These are phyloP conservation scores for Pteruthius melanotis DNA, from an alignment of 2,113 vertebrate genomes.

Conservation along the genomic window DNA sequence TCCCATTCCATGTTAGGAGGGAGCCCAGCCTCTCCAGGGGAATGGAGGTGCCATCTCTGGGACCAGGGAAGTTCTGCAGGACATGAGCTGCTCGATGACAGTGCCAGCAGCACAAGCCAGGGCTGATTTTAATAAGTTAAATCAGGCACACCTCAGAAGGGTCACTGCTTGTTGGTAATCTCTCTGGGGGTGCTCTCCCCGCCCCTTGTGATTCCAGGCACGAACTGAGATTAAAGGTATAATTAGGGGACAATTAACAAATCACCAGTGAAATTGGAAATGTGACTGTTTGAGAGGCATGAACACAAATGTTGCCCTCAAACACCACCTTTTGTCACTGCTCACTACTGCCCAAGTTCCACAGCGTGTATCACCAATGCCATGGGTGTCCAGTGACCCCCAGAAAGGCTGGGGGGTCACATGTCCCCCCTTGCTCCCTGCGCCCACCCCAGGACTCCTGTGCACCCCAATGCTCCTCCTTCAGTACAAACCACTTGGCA, in stretches of 20 bases:
- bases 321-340: background rate
- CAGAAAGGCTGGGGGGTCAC: background rate
- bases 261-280: background rate
- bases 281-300: accelerated
- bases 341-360: accelerated
- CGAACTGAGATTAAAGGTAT: background rate
- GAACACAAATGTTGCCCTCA: background rate
- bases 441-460: accelerated
- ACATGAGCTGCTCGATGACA: accelerated
- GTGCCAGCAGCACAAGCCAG: background rate
- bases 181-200: background rate
- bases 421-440: background rate
- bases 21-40: background rate
- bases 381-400: accelerated
- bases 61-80: background rate
- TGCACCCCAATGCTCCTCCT: background rate
- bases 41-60: background rate
- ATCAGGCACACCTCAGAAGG: background rate
- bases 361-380: accelerated
- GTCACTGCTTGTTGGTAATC: too few relatives aligned
- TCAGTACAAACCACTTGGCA: background rate
- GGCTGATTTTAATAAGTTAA: background rate
- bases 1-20: accelerated
- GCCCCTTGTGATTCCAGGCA: background rate
- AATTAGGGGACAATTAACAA: background rate